Conservation (phyloP, 2,113 vertebrate species). For the Arothron firmamentum region DNA sequence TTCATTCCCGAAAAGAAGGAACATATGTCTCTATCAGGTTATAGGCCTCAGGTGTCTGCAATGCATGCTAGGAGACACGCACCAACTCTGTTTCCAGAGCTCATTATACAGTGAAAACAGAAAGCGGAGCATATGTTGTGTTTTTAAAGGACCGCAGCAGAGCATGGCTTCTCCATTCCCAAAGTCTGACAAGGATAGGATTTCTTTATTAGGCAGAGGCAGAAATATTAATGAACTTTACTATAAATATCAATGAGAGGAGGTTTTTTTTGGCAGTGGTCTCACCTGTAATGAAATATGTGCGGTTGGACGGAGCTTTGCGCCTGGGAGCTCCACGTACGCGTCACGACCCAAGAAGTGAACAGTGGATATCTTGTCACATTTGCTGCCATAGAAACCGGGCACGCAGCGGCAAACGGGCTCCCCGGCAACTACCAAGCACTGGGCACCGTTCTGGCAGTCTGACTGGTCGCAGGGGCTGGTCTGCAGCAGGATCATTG, state of each 20-base stretch:
- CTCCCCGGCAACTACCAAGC: slow-evolving; percentile 85
- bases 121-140: slow-evolving; percentile 47
- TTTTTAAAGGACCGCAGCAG: slow-evolving; percentile 1
- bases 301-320: slow-evolving; percentile 85
- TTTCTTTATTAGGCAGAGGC: background rate
- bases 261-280: background rate
- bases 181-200: background rate
- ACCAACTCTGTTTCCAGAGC: background rate
- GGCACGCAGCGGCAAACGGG: slow-evolving; percentile 91
- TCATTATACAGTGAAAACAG: slow-evolving; percentile 36
- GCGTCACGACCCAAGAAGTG: slow-evolving; percentile 94
- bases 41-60: slow-evolving; percentile 33
- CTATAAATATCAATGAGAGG: background rate
- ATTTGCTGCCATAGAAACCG: slow-evolving; percentile 88
- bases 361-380: slow-evolving; percentile 91
- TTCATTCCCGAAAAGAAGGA: slow-evolving; percentile 33
- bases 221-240: background rate
- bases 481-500: slow-evolving; percentile 97
- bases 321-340: slow-evolving; percentile 84
- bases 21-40: slow-evolving; percentile 40
- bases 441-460: slow-evolving; percentile 91
- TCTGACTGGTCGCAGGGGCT: slow-evolving; percentile 94
- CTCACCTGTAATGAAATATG: slow-evolving; percentile 96
- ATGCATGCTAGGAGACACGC: slow-evolving; percentile 1
- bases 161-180: too few species aligned